Base-by-base conservation (phyloP, 2,113 vertebrate species). In the Bettongia penicillata region DNA sequence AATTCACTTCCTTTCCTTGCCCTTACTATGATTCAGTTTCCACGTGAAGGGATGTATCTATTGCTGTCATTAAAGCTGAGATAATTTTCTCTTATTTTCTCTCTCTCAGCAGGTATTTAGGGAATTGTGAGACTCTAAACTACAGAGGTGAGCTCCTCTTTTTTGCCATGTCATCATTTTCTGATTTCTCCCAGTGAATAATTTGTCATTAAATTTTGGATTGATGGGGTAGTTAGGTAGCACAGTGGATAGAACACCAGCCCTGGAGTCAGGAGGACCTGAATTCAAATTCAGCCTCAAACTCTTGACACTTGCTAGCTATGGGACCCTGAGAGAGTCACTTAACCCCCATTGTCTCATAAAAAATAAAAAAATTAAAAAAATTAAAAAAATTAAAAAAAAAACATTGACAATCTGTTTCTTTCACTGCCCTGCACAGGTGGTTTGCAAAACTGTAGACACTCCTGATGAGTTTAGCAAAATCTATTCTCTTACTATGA, bases 401-500 rank as follows among this genome's bases (percentile, higher is more conserved):
- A 52, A 52, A 22, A 3, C 52, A 19, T 52, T 52, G 52, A 52
- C 16, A 22, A 22, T 52, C 52, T 19, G 6, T 93, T 95, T 97
- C 94, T 49, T 25, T 24, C 43, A 23, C 96, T 89, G 55, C 31
- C 26, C 51, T 55, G 10, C 49, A 53, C 1, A 49, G 23, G 77
- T 93, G 51, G 91, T 95, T 91, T 55, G 92, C 94, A 98, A 97
- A 96, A 96, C 43, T 3, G 0, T 48, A 98, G 90, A 94, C 25
- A 91, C 0, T 91, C 92, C 52, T 95, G 37, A 91, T 94, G 51
- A 91, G 95, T 95, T 98, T 98, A 98, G 95, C 97, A 97, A 97
- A 97, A 61, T 94, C 92, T 90, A 25, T 94, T 96, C 68, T 93
- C 90, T 95, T 97, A 92, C 97, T 97, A 94, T 93, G 12, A 97